Evolutionary conservation across 2,113 vertebrate genomes (phyloP), one percentile per base, ranked within the genome.

Genomic region (Patagioenas fasciata): DNA sequence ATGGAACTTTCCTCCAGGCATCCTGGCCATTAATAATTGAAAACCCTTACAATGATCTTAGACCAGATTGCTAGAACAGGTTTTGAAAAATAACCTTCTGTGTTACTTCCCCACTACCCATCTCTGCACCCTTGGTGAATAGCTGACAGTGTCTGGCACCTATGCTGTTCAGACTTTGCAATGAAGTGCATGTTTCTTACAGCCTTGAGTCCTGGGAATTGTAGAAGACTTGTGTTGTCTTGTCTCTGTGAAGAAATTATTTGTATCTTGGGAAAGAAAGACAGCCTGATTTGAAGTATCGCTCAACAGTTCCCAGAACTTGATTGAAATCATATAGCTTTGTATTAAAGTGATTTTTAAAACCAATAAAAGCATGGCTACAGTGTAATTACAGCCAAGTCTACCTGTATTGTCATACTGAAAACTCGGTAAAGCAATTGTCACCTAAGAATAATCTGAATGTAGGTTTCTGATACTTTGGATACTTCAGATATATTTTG

Each of bases 81-180:
- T 85, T 95, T 91, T 95, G 77, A 91, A 94, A 96, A 96, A 92
- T 36, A 83, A 69, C n/a, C 17, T 60, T 47, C 44, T 85, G 32
- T 62, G 53, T 44, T 89, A 66, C 26, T 89, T 93, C 11, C 51
- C 36, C 4, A 4, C 69, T 70, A 80, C 86, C 40, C 18, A n/a
- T 64, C 19, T 79, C 83, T 75, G 57, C 17, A 40, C 15, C 38
- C 50, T 31, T n/a, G 12, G 20, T 62, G 62, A 71, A 40, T 2
- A 6, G 18, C 61, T 93, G 79, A 67, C 9, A 12, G 23, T 10
- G 70, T 42, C 86, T 77, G 48, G 9, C 25, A 15, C 40, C 32
- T 58, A 0, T 10, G 53, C 38, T 71, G 23, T 71, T 87, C 82
- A 62, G 23, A 34, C 3, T 3, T 62, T 2, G 0, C 44, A 53